A percentile compares a stretch with the other conserved stretches of the same genome.
phyloP scores from a whole-genome alignment of 1,140 invertebrate genomes.

The Campoletis sonorensis region DNA sequence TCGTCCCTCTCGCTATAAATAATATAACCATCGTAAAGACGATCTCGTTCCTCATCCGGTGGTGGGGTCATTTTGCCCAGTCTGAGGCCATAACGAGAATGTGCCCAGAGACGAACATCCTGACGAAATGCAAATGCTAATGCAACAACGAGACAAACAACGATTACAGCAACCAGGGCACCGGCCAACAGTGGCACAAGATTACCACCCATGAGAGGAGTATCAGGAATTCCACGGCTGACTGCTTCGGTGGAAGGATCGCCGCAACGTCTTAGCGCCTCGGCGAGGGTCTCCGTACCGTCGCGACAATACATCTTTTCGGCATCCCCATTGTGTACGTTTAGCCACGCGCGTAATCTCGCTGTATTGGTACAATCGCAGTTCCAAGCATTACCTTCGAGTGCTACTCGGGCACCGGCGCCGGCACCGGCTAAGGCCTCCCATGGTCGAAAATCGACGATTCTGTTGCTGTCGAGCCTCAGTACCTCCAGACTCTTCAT shows the following conservation, averaged over 20 bases:
- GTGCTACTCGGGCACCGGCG: constrained; percentile 83
- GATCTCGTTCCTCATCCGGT: constrained; percentile 82
- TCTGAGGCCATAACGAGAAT: constrained; percentile 84
- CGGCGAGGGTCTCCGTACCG: constrained; percentile 78
- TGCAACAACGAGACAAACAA: constrained; percentile 82
- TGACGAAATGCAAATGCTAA: constrained; percentile 87
- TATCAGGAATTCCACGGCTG: constrained; percentile 70
- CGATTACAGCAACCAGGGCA: constrained; percentile 83
- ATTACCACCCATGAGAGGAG: constrained; percentile 76
- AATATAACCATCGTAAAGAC: constrained; percentile 91
- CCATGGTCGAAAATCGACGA: constrained; percentile 86
- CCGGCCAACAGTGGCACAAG: constrained; percentile 86
- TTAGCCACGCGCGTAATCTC: constrained; percentile 86
- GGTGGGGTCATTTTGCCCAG: constrained; percentile 81
- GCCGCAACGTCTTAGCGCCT: constrained; percentile 80
- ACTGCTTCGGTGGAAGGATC: constrained; percentile 74
- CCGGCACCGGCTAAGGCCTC: constrained; percentile 84
- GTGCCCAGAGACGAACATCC: constrained; percentile 85
- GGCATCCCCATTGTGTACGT: constrained; percentile 82
- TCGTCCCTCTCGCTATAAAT: constrained; percentile 92
- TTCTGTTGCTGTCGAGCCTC: constrained; percentile 89
- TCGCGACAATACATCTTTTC: constrained; percentile 82
- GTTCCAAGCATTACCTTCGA: constrained; percentile 92
- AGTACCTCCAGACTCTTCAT: constrained; percentile 89
- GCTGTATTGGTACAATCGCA: constrained; percentile 91